Evolutionary conservation across 37 sponge, comb jelly and placozoan species (phyloP).

Genomic region (Mnemiopsis leidyi): DNA sequence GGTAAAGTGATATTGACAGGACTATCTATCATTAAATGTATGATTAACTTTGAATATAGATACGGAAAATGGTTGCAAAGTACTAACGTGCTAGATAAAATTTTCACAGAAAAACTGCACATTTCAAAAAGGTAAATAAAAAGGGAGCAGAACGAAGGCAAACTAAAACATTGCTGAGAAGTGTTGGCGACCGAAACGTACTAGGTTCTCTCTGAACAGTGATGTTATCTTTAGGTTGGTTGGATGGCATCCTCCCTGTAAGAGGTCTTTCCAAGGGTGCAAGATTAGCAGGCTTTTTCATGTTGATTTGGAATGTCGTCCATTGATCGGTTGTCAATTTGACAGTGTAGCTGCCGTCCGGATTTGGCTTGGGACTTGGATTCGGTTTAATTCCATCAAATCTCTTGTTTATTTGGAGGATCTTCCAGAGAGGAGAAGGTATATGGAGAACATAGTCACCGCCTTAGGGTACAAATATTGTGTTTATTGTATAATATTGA

Average conservation of each 20-base stretch:
- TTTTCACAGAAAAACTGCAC: too few relatives aligned
- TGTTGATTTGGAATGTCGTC: slow-evolving; percentile 3
- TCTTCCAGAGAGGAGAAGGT: background rate
- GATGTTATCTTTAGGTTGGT: background rate
- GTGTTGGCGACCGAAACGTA: too few relatives aligned
- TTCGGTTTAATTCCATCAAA: background rate
- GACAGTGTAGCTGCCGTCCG: slow-evolving; percentile 42
- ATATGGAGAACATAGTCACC: background rate
- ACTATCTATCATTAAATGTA: too few relatives aligned
- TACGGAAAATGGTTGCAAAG: too few relatives aligned
- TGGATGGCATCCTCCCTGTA: background rate
- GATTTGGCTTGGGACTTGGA: slow-evolving; percentile 3
- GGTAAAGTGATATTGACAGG: too few relatives aligned
- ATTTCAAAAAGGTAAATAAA: too few relatives aligned
- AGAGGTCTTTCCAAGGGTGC: background rate
- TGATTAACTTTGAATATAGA: too few relatives aligned
- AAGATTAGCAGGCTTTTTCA: background rate
- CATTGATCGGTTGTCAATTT: slow-evolving; percentile 8
- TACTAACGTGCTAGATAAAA: too few relatives aligned
- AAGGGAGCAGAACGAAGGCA: background rate
- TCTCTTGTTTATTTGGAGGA: background rate
- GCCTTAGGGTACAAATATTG: too few relatives aligned
- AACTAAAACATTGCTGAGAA: background rate
- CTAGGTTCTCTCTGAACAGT: background rate
- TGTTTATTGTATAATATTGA: too few relatives aligned